Base-by-base conservation (phyloP, 2,888 invertebrate genomes). In the Brachyopa scutellaris region DNA sequence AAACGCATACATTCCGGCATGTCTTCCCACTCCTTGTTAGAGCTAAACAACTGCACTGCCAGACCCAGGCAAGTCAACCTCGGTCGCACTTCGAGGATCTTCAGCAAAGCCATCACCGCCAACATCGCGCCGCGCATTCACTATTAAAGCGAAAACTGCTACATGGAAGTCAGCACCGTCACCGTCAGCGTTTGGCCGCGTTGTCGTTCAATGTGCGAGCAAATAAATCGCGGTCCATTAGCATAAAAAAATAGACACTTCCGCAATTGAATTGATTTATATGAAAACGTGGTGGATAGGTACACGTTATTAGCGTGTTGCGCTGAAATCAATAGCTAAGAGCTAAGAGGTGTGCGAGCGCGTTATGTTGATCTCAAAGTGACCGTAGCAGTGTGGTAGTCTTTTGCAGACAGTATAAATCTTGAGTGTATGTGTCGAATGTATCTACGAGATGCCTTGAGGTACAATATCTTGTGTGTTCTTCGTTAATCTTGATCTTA, bases 191-290 rank as follows among this genome's bases (percentile, higher is more conserved):
- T 61, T 33, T 40, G 33, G 29, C 47, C 57, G 59, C 11, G 21
- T 15, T 53, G 66, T 38, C 13, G 51, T 59, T 38, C 73, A 55
- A 62, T 55, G 67, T 73, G 73, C 67, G 79, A 67, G 79, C 73
- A 73, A 79, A 79, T 79, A 79, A 79, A 79, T 79, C 67, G 73
- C 53, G 45, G 73, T 73, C 73, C 72, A 79, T 79, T 79, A 79
- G 61, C 79, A 79, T 79, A 79, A 45, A 49, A 55, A 79, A 67
- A 73, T 67, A 73, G 73, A 79, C 73, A 79, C 79, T 79, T 79
- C 79, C 79, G 79, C 79, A 73, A 79, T 73, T 73, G 73, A 79
- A 79, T 79, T 79, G 79, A 73, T 79, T 79, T 79, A 79, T 79
- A 73, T 67, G 19, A 47, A 73, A 73, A 62, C 55, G 61, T 67